Base-by-base conservation (phyloP, 1,140 invertebrate genomes). In the Drosophila asahinai region DNA sequence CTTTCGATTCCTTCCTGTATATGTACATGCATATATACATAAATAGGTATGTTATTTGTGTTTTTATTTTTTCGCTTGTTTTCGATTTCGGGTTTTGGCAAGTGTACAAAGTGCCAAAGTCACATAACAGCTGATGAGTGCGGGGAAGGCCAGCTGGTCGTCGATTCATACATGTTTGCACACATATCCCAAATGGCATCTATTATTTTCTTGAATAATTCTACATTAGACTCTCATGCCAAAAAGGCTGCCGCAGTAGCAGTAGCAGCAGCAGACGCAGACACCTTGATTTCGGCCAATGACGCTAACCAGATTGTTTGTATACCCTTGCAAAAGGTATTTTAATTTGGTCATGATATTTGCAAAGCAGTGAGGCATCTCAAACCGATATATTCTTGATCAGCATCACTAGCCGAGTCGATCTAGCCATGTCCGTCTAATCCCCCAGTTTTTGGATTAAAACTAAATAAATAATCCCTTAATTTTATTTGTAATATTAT, bases 101-200 rank as follows among this genome's bases (percentile, higher is more conserved):
- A 84, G 59, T 70, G 63, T 17, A 55, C 63, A 54, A 55, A 80
- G 30, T 45, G 49, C 49, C 42, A 55, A 52, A 67, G 77, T 84
- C 80, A 87, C 80, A 86, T 87, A 86, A 86, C 84, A 89, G 86
- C 84, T 89, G 84, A 89, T 68, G 82, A 71, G 76, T 40, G 36
- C 54, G 73, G 62, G 83, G 81, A 83, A 87, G 83, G 83, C 81
- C 83, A 87, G 84, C 84, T 89, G 84, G 63, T 80, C n/a, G 55
- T 81, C 59, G 45, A 17, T 55, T 65, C 38, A 73, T 66, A 77
- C 9, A 19, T 36, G 27, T 36, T n/a, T 33, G n/a, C 12, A n/a
- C 49, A 7, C 8, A 55, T 38, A 57, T n/a, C 19, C 60, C 14
- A 42, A n/a, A 75, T 47, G 47, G 45, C 52, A 62, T 73, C 33